Percentiles rank a stretch among this genome's conserved stretches.
Conservation (phyloP, 2,113 vertebrate species). For the Emydocephalus ijimae region DNA sequence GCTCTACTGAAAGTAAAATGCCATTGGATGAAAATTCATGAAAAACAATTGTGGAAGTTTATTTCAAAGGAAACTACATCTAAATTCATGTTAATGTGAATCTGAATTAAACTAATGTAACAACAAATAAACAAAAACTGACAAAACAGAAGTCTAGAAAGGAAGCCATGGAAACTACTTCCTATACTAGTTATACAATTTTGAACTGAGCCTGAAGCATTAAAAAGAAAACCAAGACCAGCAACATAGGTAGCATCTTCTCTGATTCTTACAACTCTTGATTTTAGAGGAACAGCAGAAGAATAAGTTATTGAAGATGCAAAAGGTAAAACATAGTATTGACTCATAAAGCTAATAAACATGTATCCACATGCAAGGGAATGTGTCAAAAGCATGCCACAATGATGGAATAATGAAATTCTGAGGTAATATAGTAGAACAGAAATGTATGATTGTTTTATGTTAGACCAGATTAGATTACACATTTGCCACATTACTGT, state of each 20-base stretch:
- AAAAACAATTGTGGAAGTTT: constrained; percentile 24
- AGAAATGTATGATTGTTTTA: constrained; percentile 38
- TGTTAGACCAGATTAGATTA: background rate
- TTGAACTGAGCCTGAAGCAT: background rate
- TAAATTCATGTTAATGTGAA: constrained; percentile 13
- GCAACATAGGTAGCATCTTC: background rate
- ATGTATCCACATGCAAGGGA: constrained; percentile 42
- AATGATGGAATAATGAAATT: constrained; percentile 13
- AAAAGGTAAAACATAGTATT: background rate
- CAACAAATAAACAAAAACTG: background rate
- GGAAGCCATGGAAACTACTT: background rate
- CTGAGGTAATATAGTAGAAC: constrained; percentile 17
- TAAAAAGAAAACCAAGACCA: background rate
- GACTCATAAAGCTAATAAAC: constrained; percentile 31
- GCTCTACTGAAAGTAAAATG: constrained; percentile 78
- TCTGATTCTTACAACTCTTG: background rate
- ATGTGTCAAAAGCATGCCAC: constrained; percentile 46
- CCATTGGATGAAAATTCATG: constrained; percentile 7
- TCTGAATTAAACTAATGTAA: constrained; percentile 2
- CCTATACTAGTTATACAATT: background rate
- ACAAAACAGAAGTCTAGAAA: constrained; percentile 5
- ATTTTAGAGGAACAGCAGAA: background rate
- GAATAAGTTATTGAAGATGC: background rate
- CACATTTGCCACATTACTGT: background rate
- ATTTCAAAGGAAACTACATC: constrained; percentile 19